These are phyloP conservation scores for Fragum fragum DNA, from an alignment of 2,888 invertebrate species.

Conservation along the genomic window DNA sequence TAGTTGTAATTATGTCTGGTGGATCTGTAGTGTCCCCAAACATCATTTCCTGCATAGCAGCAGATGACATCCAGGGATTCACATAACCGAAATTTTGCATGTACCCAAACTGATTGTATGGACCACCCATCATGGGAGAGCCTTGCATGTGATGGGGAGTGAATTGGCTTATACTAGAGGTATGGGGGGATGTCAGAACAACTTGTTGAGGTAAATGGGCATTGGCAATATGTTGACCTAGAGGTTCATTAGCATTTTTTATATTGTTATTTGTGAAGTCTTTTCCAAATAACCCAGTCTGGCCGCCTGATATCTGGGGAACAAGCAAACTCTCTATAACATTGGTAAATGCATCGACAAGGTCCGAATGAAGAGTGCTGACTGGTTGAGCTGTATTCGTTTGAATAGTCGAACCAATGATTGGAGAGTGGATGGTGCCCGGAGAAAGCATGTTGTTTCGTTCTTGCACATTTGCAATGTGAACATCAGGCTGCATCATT, in stretches of 20 bases:
- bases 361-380: neutral
- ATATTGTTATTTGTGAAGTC: neutral
- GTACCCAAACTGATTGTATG: neutral
- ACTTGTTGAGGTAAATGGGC: too few relatives aligned
- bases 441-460: too few relatives aligned
- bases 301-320: neutral
- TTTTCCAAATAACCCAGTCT: neutral
- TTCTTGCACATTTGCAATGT: too few relatives aligned
- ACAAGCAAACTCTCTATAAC: conserved; percentile 11
- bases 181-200: neutral
- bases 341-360: conserved; percentile 14
- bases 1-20: conserved; percentile 37
- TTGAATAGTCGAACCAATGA: neutral
- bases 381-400: neutral
- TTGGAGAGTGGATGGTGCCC: neutral
- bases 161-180: neutral
- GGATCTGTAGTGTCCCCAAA: conserved; percentile 49
- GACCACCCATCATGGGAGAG: neutral
- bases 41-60: conserved; percentile 45
- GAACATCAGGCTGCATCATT: too few relatives aligned
- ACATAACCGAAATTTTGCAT: conserved; percentile 24
- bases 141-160: neutral
- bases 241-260: neutral
- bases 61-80: conserved; percentile 47
- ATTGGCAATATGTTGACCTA: neutral